Base-by-base conservation (phyloP, 2,113 vertebrate genomes). In the Nothobranchius furzeri region DNA sequence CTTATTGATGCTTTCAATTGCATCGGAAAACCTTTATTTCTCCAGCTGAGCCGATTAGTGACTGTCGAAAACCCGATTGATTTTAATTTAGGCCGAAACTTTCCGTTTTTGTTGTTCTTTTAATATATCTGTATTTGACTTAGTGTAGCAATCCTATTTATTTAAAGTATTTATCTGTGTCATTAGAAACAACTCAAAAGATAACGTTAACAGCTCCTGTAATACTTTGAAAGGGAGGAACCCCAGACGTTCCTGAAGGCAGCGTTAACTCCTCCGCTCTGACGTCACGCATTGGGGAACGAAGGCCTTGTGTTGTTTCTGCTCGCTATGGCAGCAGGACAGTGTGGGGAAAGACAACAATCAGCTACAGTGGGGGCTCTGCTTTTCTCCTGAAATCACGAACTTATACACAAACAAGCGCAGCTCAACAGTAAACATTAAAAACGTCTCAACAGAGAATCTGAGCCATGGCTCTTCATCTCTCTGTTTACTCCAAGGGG, bases 271-370 rank as follows among this genome's bases (percentile, higher is more conserved):
- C 72, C 81, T 17, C 57, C 53, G 13, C 42, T 45, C 36, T 78
- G 20, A 79, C 20, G 68, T 83, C 68, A 78, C 30, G 56, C 42
- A 53, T 81, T 14, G 61, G 78, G 82, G 84, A 83, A 88, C 75
- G 67, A 77, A 49, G 70, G 17, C 6, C 0, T 36, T 25, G 75
- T 64, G 64, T 70, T 75, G 59, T 79, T 71, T 61, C 12, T 69
- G 68, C 48, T 49, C 82, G 73, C 83, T 79, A 80, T 73, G 85
- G 77, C 73, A 84, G 68, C 76, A 47, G 60, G 56, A 46, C 37
- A 47, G 25, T 24, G 11, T 64, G 57, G 55, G 55, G 46, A 73
- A 68, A 71, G 55, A 65, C 78, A 77, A 81, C 71, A 54, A 17
- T 12, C 3, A 40, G 48, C 60, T 62, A 50, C 46, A 50, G 47